phyloP scores from a whole-genome alignment of 1,140 invertebrate genomes.

The Drosophila serrata region DNA sequence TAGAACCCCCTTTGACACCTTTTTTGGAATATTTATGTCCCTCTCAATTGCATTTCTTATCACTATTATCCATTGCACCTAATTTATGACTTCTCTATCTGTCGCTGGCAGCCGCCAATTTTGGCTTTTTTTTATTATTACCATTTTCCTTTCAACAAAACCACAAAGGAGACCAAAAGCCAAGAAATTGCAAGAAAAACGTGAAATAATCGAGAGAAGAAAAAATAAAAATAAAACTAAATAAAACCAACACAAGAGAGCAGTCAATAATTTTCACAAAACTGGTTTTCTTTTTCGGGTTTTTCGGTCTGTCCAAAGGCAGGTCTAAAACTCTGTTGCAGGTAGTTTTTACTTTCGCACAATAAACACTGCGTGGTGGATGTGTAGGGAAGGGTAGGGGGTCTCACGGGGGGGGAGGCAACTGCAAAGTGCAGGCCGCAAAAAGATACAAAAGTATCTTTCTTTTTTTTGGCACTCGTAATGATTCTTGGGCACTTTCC shows the following conservation, averaged over 20 bases:
- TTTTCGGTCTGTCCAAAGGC: constrained; percentile 33
- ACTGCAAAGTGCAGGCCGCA: constrained; percentile 56
- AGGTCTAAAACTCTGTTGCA: constrained; percentile 62
- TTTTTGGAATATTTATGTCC: constrained; percentile 20
- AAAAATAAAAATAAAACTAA: constrained; percentile 36
- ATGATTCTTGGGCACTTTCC: constrained; percentile 42
- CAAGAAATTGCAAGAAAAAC: constrained; percentile 28
- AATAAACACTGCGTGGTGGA: constrained; percentile 47
- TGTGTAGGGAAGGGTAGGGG: background rate
- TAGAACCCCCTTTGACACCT: constrained; percentile 25
- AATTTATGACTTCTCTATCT: constrained; percentile 46
- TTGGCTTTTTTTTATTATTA: constrained; percentile 53
- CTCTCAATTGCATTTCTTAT: constrained; percentile 46
- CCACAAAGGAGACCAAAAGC: constrained; percentile 25
- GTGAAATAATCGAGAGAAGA: constrained; percentile 25
- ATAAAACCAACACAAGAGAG: constrained; percentile 51
- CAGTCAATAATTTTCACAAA: constrained; percentile 79
- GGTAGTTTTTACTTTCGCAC: constrained; percentile 84
- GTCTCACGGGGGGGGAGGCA: constrained; percentile 1
- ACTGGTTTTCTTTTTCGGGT: constrained; percentile 69
- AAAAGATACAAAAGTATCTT: constrained; percentile 76
- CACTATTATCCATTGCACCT: constrained; percentile 19
- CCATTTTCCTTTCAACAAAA: constrained; percentile 44
- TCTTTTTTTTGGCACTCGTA: constrained; percentile 61
- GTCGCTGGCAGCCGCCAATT: constrained; percentile 54